A percentile compares a stretch with the other conserved stretches of the same genome.
phyloP scores from a whole-genome alignment of 2,113 vertebrate species.

The Carettochelys insculpta region DNA sequence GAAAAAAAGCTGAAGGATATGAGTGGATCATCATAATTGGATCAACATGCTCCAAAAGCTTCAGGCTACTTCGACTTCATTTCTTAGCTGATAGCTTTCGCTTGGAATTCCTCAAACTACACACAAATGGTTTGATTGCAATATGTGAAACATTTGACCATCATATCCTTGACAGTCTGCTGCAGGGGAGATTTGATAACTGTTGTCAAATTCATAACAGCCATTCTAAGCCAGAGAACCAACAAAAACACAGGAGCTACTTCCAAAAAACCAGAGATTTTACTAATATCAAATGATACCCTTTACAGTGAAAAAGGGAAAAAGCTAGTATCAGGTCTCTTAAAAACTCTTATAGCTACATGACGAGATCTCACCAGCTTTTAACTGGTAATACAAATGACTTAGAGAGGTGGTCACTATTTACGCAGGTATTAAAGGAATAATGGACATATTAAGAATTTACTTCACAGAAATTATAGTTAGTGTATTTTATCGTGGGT shows the following conservation, averaged over 20 bases:
- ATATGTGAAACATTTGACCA: conserved; percentile 78
- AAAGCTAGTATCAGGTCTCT: not conserved
- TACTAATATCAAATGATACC: conserved; percentile 37
- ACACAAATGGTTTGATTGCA: conserved; percentile 76
- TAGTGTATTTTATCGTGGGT: not conserved
- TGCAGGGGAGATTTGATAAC: conserved; percentile 77
- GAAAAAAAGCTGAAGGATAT: conserved; percentile 74
- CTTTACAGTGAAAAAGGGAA: not conserved
- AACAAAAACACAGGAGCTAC: conserved; percentile 42
- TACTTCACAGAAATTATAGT: rapidly evolving
- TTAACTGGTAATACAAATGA: conserved; percentile 46
- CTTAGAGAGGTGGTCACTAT: not conserved
- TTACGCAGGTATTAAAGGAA: not conserved
- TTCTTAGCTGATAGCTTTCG: conserved; percentile 77
- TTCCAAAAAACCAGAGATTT: conserved; percentile 17
- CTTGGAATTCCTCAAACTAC: conserved; percentile 77
- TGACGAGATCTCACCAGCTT: not conserved
- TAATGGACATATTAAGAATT: not conserved
- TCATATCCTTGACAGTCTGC: conserved; percentile 72
- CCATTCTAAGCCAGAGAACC: conserved; percentile 65
- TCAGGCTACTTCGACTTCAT: conserved; percentile 74
- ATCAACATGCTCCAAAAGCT: conserved; percentile 76
- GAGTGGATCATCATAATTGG: conserved; percentile 79
- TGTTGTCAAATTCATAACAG: conserved; percentile 77
- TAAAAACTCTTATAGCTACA: not conserved